Base-by-base conservation (phyloP, 1,140 invertebrate species). In the Trichonephila inaurata region DNA sequence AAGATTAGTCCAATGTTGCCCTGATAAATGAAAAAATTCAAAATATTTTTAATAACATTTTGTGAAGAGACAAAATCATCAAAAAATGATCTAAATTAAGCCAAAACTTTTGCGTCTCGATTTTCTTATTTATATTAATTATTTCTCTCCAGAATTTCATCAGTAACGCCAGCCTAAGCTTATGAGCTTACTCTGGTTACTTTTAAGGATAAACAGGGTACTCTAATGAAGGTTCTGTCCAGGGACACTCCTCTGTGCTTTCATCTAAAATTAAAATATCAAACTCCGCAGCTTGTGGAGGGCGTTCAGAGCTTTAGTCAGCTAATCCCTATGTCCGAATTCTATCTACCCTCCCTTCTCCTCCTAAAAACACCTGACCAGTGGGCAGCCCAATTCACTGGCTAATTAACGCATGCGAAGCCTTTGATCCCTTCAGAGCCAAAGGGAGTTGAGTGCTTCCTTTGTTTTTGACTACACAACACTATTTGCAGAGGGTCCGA, bases 331-430 rank as follows among this genome's bases (percentile, higher is more conserved):
- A 77, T 77, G 72, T 77, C 72, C 72, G 28, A 77, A 77, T 77
- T 77, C 72, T 77, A 44, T 58, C 51, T 60, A 21, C 24, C 58
- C 19, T 28, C 58, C 33, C 58, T 51, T 51, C 51, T 21, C 83
- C 83, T 61, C 58, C 83, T 85, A 85, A 85, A 85, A 85, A 85
- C 83, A 61, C 44, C 83, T 85, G 83, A 85, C 83, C 72, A 77
- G 72, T 85, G 83, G 83, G 44, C 83, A 85, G 58, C 51, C 83
- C 83, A 61, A 85, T 85, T 51, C 83, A 85, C 58, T 28, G 51
- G 18, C 83, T 85, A 85, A 85, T 85, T 85, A 85, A 61, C 83
- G 21, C 83, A 85, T 28, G 5, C 83, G 51, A 60, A 85, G 51
- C 72, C 28, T 77, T 77, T 77, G 72, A 77, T 77, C 72, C 72